These are phyloP conservation scores for Himalopsyche japonica DNA, from an alignment of 2,888 invertebrate species.

Conservation along the genomic window DNA sequence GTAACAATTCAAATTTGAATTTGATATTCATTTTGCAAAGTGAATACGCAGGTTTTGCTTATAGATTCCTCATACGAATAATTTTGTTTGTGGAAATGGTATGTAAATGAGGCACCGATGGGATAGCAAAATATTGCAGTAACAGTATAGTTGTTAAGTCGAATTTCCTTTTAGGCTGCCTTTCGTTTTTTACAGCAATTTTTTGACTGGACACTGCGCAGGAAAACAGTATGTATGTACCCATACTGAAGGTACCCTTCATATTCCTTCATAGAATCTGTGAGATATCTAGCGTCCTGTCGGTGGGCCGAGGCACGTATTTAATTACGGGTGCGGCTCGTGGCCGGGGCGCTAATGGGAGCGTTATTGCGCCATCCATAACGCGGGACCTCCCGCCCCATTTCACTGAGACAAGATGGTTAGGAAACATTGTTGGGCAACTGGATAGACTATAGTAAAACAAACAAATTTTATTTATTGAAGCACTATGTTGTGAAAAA, in stretches of 20 bases:
- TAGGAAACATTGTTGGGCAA: background rate
- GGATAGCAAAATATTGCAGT: too few relatives aligned
- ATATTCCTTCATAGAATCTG: background rate
- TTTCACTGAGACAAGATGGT: background rate
- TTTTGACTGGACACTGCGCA: background rate
- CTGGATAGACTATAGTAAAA: background rate
- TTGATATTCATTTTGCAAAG: too few relatives aligned
- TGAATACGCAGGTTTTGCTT: too few relatives aligned
- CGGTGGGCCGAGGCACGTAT: constrained; percentile 37
- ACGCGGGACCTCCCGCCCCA: constrained; percentile 19
- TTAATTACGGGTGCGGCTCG: constrained; percentile 40
- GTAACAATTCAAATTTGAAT: too few relatives aligned
- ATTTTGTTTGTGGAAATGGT: too few relatives aligned
- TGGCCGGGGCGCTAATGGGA: constrained; percentile 39
- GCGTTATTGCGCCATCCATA: constrained; percentile 39
- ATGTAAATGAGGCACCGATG: too few relatives aligned
- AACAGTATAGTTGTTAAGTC: too few relatives aligned
- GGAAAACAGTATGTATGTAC: background rate
- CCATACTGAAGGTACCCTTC: background rate
- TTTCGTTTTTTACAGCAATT: too few relatives aligned
- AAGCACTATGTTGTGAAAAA: too few relatives aligned
- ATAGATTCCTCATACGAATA: too few relatives aligned
- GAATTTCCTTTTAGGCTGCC: too few relatives aligned
- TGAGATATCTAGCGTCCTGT: background rate
- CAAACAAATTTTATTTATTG: background rate